Percentiles rank a stretch among this genome's conserved stretches.
Evolutionary conservation across 2,888 invertebrate genomes (phyloP).

Genomic region (Amphipyra tragopoginis): DNA sequence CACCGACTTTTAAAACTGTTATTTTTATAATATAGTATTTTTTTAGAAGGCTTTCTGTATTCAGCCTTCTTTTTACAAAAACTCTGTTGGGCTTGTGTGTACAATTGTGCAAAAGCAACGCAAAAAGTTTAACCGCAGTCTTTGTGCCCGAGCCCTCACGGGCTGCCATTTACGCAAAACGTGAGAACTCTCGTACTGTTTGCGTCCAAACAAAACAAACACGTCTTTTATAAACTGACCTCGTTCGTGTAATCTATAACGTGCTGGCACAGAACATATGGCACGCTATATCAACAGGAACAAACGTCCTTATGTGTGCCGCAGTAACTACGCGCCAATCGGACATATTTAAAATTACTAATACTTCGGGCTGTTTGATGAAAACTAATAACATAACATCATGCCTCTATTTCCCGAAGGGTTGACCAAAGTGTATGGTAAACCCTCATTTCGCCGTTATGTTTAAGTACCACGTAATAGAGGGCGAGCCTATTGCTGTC

Average conservation of each 20-base stretch:
- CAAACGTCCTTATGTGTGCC: constrained; percentile 26
- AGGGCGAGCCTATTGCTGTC: too few species aligned
- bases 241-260: constrained; percentile 61
- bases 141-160: constrained; percentile 3
- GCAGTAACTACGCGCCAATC: background rate
- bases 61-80: background rate
- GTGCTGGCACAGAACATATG: constrained; percentile 62
- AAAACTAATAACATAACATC: too few species aligned
- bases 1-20: too few species aligned
- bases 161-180: constrained; percentile 54
- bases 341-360: constrained; percentile 10
- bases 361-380: background rate
- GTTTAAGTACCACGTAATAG: too few species aligned
- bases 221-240: constrained; percentile 70
- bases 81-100: background rate
- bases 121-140: constrained; percentile 2
- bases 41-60: background rate
- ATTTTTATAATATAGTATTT: too few species aligned
- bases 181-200: constrained; percentile 66
- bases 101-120: background rate
- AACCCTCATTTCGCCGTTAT: too few species aligned
- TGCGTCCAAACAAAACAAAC: constrained; percentile 66
- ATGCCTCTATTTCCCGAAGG: too few species aligned
- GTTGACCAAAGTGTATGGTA: too few species aligned
- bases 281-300: constrained; percentile 34